Base-by-base conservation (phyloP, 1,140 invertebrate species). In the Muscidifurax raptorellus region DNA sequence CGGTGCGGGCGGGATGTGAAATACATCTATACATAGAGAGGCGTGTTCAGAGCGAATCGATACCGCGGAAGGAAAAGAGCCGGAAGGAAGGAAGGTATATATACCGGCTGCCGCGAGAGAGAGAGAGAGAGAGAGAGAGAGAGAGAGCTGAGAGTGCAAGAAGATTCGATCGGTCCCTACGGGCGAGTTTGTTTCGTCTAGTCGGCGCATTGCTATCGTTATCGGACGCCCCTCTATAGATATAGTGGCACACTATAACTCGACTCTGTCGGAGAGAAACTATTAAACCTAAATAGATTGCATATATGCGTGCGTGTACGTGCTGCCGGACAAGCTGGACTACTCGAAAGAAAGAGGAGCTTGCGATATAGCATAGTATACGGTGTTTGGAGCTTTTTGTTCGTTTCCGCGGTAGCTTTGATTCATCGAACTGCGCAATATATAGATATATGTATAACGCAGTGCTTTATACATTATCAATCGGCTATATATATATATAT, bases 171-270 rank as follows among this genome's bases (percentile, higher is more conserved):
- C 52, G 52, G 52, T 59, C 52, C 52, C 52, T 59, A 59, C 52
- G 52, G 52, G 52, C 52, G 52, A 59, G 52, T 59, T 59, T 59
- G 52, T 59, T 59, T 59, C 52, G 52, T 59, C 52, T 59, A 59
- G 52, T 59, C 52, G 52, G 22, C 52, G 22, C 52, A n/a, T 4
- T 59, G 52, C 5, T 59, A 59, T 59, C 52, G 52, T 59, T 59
- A 59, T 59, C 52, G 52, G 52, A 59, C 22, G 52, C 52, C 12
- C 22, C 22, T 47, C 44, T 47, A 40, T 9, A 10, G 1, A 40
- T 40, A 40, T 13, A 3, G 15, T 15, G 2, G 15, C 22, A n/a
- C 22, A 7, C 47, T 59, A 22, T 59, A 59, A 59, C 52, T 59
- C 52, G 18, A 59, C 6, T 59, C 52, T 7, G 18, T 59, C 18